Evolutionary conservation across 2,797 vertebrate genomes (phyloP), one percentile per base, ranked within the genome.

Genomic region (Melanotaenia pygmaea): DNA sequence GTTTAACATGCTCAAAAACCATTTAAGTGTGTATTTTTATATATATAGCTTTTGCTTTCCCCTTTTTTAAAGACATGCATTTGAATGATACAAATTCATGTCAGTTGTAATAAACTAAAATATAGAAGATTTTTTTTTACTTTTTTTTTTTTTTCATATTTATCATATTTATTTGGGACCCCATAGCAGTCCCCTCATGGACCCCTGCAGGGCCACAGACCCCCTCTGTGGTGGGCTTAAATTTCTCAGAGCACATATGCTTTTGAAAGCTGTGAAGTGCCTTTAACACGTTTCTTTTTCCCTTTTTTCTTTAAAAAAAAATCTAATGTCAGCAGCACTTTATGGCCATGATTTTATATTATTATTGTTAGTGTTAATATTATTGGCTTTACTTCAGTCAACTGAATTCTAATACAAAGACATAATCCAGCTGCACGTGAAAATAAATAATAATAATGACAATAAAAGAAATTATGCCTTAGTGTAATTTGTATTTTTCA

Each of bases 191-290:
- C 70, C 77, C 73, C 78, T 77, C 68, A 79, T 69, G 82, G 83
- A 89, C 84, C 75, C 87, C 88, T 72, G 77, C 67, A 71, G 80
- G 68, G 78, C 64, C 71, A 56, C 72, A 88, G 62, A 79, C 63
- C 81, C 20, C 67, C 68, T 72, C 74, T 75, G 75, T 80, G 85
- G 87, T 77, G 83, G 74, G 64, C 85, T 87, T 84, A 72, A 68
- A 87, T 87, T 86, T 85, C 85, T 82, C 73, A 59, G 77, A 83
- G 72, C 77, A 81, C 75, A 79, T 81, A 84, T 81, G 79, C 69
- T 68, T 82, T 79, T 73, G 81, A 74, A 80, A 66, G 5, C 72
- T 60, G n/a, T 70, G 50, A 66, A 68, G 67, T 64, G 4, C 34
- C 70, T 43, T 70, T 30, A 35, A 69, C 76, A 61, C 76, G 59